phyloP scores from a whole-genome alignment of 1,140 invertebrate species.

The Brachionus sp. region DNA sequence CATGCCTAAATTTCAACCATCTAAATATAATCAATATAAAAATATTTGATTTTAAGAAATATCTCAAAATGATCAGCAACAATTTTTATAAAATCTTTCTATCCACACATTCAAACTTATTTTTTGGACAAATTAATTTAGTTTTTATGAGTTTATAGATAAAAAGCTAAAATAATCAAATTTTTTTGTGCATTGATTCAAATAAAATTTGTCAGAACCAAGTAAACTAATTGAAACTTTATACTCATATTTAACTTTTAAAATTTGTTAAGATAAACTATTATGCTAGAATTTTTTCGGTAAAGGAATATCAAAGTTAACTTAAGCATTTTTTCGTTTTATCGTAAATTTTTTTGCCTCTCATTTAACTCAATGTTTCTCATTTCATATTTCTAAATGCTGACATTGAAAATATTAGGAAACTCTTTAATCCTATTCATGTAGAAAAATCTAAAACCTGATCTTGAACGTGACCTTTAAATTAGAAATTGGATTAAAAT shows the following conservation, averaged over 20 bases:
- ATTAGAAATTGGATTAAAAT: neutral
- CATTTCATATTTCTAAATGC: neutral
- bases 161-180: neutral
- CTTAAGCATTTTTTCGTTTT: neutral
- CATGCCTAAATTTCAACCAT: neutral
- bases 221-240: too few relatives aligned
- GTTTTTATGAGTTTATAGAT: neutral
- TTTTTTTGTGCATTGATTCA: neutral
- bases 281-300: too few relatives aligned
- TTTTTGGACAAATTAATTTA: neutral
- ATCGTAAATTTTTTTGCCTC: neutral
- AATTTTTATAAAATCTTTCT: too few relatives aligned
- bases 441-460: neutral
- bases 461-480: neutral
- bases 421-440: neutral
- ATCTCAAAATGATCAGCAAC: neutral
- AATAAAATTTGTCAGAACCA: too few relatives aligned
- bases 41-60: neutral
- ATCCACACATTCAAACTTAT: neutral
- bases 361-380: neutral
- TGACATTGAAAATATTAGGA: neutral
- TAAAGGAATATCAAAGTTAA: too few relatives aligned
- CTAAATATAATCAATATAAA: neutral
- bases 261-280: too few relatives aligned
- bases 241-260: too few relatives aligned